These are phyloP conservation scores for Scalopus aquaticus DNA, from an alignment of 2,113 vertebrate genomes.

Conservation along the genomic window DNA sequence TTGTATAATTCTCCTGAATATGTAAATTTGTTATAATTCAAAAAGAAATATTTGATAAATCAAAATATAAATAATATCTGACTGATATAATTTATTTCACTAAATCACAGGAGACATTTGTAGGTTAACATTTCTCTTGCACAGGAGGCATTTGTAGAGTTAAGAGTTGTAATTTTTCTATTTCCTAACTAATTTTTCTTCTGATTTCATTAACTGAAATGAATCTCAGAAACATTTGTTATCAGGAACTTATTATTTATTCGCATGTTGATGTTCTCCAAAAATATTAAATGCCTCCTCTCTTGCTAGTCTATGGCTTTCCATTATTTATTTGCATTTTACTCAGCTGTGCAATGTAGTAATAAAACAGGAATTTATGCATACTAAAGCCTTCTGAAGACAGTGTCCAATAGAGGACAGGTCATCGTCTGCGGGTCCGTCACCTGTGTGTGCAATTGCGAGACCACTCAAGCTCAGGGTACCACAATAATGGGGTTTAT, in stretches of 20 bases:
- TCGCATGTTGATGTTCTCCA: too few relatives aligned
- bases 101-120: too few relatives aligned
- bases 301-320: background rate
- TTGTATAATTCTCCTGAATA: background rate
- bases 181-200: background rate
- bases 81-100: background rate
- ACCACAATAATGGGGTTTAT: too few relatives aligned
- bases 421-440: too few relatives aligned
- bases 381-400: too few relatives aligned
- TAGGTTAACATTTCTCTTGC: too few relatives aligned
- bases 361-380: background rate
- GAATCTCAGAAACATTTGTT: background rate
- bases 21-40: background rate
- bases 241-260: too few relatives aligned
- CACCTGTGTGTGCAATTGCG: too few relatives aligned
- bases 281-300: too few relatives aligned
- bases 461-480: too few relatives aligned
- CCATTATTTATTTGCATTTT: background rate
- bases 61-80: background rate
- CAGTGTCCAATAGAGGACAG: too few relatives aligned
- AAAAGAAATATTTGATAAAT: background rate
- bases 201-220: background rate
- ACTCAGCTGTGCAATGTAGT: background rate
- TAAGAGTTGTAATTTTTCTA: background rate
- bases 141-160: too few relatives aligned